These are phyloP conservation scores for Drosophila triauraria DNA, from an alignment of 1,140 invertebrate genomes.

Conservation along the genomic window DNA sequence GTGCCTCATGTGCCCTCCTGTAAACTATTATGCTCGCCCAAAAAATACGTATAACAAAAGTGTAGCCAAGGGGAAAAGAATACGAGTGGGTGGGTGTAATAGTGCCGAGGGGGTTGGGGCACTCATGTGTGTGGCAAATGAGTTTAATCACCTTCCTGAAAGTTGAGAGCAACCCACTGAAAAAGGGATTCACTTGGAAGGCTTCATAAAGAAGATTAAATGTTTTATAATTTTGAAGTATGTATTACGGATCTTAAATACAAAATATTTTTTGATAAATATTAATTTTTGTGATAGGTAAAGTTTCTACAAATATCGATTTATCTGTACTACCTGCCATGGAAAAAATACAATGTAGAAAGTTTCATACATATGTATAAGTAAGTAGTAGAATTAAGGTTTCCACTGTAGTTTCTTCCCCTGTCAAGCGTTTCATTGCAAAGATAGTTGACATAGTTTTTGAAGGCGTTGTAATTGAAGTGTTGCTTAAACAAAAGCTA, in stretches of 20 bases:
- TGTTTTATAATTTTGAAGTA: background rate
- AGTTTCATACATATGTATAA: too few relatives aligned
- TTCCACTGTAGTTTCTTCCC: constrained; percentile 46
- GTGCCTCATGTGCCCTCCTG: constrained; percentile 56
- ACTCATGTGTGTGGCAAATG: constrained; percentile 64
- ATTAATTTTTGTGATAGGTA: background rate
- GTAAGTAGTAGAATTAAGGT: too few relatives aligned
- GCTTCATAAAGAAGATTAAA: background rate
- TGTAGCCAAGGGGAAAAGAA: constrained; percentile 27
- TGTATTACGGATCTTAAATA: too few relatives aligned
- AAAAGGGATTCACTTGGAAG: background rate
- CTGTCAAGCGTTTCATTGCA: constrained; percentile 29
- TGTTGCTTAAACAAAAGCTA: constrained; percentile 82
- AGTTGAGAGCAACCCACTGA: constrained; percentile 47
- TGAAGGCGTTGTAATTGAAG: constrained; percentile 76
- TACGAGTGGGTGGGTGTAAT: background rate
- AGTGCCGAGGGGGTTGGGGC: background rate
- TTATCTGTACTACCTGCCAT: too few relatives aligned
- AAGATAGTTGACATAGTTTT: constrained; percentile 76
- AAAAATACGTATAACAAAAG: constrained; percentile 62
- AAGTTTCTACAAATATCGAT: too few relatives aligned
- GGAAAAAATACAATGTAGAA: too few relatives aligned
- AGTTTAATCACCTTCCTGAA: constrained; percentile 78
- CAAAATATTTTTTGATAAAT: too few relatives aligned
- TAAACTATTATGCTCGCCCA: constrained; percentile 68